phyloP scores from a whole-genome alignment of 2,888 invertebrate genomes.

The Clunio marinus region DNA sequence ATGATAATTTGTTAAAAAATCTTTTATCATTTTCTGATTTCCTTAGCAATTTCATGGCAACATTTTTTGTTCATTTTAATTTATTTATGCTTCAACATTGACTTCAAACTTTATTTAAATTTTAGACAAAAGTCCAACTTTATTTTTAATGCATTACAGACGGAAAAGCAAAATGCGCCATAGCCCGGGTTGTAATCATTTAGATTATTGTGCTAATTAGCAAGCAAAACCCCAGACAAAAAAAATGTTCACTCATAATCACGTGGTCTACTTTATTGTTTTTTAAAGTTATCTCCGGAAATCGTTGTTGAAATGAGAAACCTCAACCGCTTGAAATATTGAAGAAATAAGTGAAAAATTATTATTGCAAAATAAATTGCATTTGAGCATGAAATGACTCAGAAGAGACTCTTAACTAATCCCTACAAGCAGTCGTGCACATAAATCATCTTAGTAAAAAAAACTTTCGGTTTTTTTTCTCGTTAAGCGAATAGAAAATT shows the following conservation, averaged over 20 bases:
- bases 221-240: neutral
- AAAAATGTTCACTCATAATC: neutral
- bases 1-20: too few species aligned
- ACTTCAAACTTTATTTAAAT: too few species aligned
- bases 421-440: conserved; percentile 4
- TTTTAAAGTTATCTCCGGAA: neutral
- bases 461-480: conserved; percentile 12
- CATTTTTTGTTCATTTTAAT: too few species aligned
- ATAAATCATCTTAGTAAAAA: conserved; percentile 23
- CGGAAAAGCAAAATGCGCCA: neutral
- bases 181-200: neutral
- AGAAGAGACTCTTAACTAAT: conserved; percentile 12
- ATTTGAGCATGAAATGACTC: conserved; percentile 25
- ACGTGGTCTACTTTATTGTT: neutral
- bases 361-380: conserved; percentile 10
- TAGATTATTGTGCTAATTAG: neutral
- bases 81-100: too few species aligned
- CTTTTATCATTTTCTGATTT: too few species aligned
- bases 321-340: neutral
- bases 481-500: neutral
- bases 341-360: neutral
- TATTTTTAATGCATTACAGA: neutral
- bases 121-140: too few species aligned
- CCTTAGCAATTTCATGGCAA: too few species aligned
- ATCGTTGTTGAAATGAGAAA: too few species aligned